phyloP scores from a whole-genome alignment of 1,140 invertebrate species.

The Adoxophyes honmai region DNA sequence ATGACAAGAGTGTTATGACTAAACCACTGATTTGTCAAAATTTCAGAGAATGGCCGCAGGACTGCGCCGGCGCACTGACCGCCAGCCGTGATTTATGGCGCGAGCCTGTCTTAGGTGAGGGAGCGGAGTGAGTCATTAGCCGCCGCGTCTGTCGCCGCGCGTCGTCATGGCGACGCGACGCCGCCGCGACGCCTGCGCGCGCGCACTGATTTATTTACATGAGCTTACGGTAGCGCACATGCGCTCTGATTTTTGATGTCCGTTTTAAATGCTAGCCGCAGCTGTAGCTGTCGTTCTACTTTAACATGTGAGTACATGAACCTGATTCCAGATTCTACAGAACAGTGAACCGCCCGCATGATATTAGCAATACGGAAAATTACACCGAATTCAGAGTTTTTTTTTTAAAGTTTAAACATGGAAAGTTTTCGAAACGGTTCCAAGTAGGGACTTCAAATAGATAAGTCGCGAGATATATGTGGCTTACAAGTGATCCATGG shows the following conservation, averaged over 20 bases:
- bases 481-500: conserved; percentile 13
- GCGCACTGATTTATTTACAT: conserved; percentile 37
- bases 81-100: background rate
- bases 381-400: no score
- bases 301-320: background rate
- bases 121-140: conserved; percentile 26
- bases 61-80: no score
- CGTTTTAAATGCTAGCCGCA: conserved; percentile 1
- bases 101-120: no score
- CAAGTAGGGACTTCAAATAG: conserved; percentile 1
- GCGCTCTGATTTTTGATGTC: conserved; percentile 13
- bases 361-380: no score
- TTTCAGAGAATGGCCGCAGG: no score
- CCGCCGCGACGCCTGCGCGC: conserved; percentile 23
- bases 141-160: conserved; percentile 16
- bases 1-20: background rate
- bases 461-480: conserved; percentile 2
- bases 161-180: conserved; percentile 28
- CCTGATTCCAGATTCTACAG: background rate
- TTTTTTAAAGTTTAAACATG: no score
- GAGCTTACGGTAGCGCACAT: conserved; percentile 16
- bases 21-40: background rate
- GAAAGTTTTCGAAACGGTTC: no score
- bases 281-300: conserved; percentile 1
- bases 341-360: no score